phyloP scores from a whole-genome alignment of 2,888 invertebrate genomes.

The Drosophila meridiana region DNA sequence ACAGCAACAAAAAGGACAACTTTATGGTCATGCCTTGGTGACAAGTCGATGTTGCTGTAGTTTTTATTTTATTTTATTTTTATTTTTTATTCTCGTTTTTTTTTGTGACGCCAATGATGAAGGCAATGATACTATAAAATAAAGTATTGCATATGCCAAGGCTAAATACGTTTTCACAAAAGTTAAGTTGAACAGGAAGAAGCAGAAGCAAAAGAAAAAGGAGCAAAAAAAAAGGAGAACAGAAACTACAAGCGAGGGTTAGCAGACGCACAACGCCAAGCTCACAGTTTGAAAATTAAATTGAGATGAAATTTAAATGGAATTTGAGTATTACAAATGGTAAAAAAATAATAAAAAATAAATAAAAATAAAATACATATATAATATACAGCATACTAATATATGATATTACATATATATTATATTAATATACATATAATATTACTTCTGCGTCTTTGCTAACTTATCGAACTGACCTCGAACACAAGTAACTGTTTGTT shows the following conservation, averaged over 20 bases:
- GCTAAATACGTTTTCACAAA: slow-evolving; percentile 24
- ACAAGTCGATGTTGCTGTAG: slow-evolving; percentile 41
- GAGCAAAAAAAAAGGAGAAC: neutral
- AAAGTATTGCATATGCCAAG: slow-evolving; percentile 60
- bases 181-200: neutral
- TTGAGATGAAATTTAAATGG: neutral
- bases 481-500: neutral
- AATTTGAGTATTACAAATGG: neutral
- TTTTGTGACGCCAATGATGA: slow-evolving; percentile 49
- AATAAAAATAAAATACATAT: neutral
- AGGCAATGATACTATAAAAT: slow-evolving; percentile 49
- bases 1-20: slow-evolving; percentile 32
- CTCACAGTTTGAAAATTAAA: neutral
- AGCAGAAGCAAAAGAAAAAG: neutral
- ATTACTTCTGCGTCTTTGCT: no score
- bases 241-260: neutral
- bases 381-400: neutral
- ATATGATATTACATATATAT: no score
- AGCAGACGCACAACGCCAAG: neutral
- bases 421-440: no score
- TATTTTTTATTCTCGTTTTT: slow-evolving; percentile 17
- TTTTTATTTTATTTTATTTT: neutral
- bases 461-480: slow-evolving; percentile 26
- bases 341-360: neutral
- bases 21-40: slow-evolving; percentile 60